phyloP scores from a whole-genome alignment of 2,888 invertebrate genomes.

The Terebella lapidaria region DNA sequence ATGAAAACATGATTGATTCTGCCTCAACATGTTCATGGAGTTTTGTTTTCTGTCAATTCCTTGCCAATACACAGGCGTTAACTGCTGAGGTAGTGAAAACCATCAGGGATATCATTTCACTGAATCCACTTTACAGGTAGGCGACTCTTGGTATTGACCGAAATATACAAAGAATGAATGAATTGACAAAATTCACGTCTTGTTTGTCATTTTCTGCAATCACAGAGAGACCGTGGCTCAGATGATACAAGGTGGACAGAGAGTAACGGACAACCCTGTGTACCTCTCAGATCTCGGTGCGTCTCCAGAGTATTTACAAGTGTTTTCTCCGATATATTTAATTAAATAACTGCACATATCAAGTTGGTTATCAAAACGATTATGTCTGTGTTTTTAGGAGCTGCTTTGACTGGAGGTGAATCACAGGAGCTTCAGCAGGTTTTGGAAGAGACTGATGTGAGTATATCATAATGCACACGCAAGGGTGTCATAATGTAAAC shows the following conservation, averaged over 20 bases:
- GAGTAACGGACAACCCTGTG: conserved; percentile 96
- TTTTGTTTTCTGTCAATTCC: too few relatives aligned
- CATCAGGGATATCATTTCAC: conserved; percentile 88
- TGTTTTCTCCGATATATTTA: too few relatives aligned
- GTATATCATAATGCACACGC: conserved; percentile 30
- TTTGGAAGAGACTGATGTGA: conserved; percentile 88
- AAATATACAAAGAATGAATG: too few relatives aligned
- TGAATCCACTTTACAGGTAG: conserved; percentile 82
- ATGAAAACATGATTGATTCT: too few relatives aligned
- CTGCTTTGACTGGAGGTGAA: conserved; percentile 83
- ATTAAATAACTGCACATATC: too few relatives aligned
- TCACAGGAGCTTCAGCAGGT: conserved; percentile 84
- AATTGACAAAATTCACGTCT: too few relatives aligned
- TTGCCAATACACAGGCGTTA: too few relatives aligned
- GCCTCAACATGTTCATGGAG: too few relatives aligned
- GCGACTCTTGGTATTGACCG: too few relatives aligned
- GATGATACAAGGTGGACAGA: conserved; percentile 92
- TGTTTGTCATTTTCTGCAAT: conserved; percentile 4
- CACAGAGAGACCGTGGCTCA: conserved; percentile 90
- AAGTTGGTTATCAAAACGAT: too few relatives aligned
- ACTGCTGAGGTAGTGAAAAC: conserved; percentile 97
- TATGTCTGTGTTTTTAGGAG: too few relatives aligned
- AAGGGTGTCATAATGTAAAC: not conserved
- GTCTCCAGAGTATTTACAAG: conserved; percentile 13
- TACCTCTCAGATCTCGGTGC: conserved; percentile 88